Evolutionary conservation across 2,113 vertebrate species (phyloP).

Genomic region (Myanophis thanlyinensis): DNA sequence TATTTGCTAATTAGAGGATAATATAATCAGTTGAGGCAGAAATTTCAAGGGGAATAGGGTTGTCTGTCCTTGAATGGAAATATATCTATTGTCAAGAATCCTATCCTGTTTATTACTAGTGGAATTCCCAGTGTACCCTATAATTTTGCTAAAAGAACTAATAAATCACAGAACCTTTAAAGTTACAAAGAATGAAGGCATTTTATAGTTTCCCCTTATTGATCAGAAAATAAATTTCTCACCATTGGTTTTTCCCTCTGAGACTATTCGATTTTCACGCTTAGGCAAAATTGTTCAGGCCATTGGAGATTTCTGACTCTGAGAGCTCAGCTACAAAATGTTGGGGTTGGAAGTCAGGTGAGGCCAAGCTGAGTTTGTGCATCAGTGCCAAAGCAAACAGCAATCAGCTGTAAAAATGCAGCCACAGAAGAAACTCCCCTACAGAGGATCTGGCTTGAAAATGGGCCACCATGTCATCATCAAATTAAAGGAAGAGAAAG

Average conservation of each 20-base stretch:
- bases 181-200: slow-evolving; percentile 23
- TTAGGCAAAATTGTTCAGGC: slow-evolving; percentile 35
- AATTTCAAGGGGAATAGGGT: neutral
- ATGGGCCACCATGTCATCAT: too few relatives aligned
- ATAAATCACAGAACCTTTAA: neutral
- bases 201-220: slow-evolving; percentile 25
- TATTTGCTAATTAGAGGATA: neutral
- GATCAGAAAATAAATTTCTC: slow-evolving; percentile 37
- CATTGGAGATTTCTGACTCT: slow-evolving; percentile 15
- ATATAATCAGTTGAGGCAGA: neutral
- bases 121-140: slow-evolving; percentile 8
- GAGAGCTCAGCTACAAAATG: neutral
- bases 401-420: neutral
- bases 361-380: neutral
- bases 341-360: neutral
- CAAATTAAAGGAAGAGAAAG: neutral
- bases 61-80: neutral
- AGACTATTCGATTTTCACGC: slow-evolving; percentile 25
- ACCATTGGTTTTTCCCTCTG: slow-evolving; percentile 25
- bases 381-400: neutral
- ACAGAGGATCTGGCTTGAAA: neutral
- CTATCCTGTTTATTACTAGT: slow-evolving; percentile 32
- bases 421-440: neutral
- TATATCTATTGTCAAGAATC: neutral
- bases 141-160: neutral